Conservation (phyloP, 2,113 vertebrate genomes). For the Charadrius vociferus region DNA sequence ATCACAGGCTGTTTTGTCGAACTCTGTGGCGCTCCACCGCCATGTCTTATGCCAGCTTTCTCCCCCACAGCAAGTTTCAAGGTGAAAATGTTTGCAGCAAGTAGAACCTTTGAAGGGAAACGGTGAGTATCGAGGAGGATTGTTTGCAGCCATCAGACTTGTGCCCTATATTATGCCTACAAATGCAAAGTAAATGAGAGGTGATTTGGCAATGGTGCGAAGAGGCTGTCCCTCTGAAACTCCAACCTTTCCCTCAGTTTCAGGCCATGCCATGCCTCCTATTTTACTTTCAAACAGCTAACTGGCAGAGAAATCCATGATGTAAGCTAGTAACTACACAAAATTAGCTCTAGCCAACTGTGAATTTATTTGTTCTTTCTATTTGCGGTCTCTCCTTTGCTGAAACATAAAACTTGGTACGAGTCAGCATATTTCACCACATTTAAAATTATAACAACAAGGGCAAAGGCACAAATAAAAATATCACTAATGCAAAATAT, state of each 20-base stretch:
- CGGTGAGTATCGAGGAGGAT: not conserved
- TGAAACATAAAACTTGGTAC: not conserved
- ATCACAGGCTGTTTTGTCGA: accelerated
- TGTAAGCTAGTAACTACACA: not conserved
- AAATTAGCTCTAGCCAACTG: not conserved
- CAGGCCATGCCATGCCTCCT: not conserved
- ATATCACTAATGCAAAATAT: not conserved
- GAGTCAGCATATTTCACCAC: not conserved
- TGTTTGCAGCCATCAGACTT: not conserved
- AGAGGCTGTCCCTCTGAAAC: not conserved
- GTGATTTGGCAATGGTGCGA: not conserved
- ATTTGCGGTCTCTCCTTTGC: not conserved
- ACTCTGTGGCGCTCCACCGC: accelerated
- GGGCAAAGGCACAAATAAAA: not conserved
- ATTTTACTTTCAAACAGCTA: not conserved
- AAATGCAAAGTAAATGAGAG: not conserved
- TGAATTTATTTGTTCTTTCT: conserved; percentile 19
- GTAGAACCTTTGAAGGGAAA: not conserved
- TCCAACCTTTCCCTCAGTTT: not conserved
- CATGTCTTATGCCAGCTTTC: not conserved
- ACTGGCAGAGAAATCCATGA: not conserved
- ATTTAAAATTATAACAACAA: not conserved
- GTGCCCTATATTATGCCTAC: not conserved
- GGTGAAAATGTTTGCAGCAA: not conserved
- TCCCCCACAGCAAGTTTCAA: not conserved